These are phyloP conservation scores for Parus major DNA, from an alignment of 2,113 vertebrate genomes.

Conservation along the genomic window DNA sequence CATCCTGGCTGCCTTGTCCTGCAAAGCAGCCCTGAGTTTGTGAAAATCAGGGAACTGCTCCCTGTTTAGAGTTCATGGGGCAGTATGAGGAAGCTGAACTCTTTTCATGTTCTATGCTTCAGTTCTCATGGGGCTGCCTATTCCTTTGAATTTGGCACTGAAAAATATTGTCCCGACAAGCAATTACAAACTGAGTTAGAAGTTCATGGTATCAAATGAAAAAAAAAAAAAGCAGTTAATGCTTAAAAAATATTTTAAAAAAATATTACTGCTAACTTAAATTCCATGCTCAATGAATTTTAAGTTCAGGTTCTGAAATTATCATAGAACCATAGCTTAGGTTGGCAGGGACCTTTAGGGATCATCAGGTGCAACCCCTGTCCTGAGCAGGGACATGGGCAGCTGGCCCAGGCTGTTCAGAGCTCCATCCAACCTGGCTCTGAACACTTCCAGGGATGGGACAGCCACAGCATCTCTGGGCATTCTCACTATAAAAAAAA, in stretches of 20 bases:
- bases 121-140: not conserved
- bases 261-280: not conserved
- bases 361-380: not conserved
- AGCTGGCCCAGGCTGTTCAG: not conserved
- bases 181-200: not conserved
- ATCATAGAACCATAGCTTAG: not conserved
- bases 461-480: not conserved
- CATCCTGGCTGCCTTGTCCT: not conserved
- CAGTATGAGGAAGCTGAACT: not conserved
- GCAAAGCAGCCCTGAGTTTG: not conserved
- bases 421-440: not conserved
- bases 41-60: not conserved
- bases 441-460: not conserved
- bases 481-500: not conserved
- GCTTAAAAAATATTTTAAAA: not conserved
- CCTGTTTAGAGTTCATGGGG: not conserved
- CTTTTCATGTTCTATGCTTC: not conserved
- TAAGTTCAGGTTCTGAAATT: not conserved
- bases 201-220: not conserved
- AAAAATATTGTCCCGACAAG: not conserved
- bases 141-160: not conserved
- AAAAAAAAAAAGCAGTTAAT: not conserved
- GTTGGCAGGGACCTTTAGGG: not conserved
- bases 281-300: accelerated
- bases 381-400: not conserved